Percentiles rank a stretch among this genome's conserved stretches.
These are phyloP conservation scores for Ceyx cyanopectus DNA, from an alignment of 2,113 vertebrate genomes.

Conservation along the genomic window DNA sequence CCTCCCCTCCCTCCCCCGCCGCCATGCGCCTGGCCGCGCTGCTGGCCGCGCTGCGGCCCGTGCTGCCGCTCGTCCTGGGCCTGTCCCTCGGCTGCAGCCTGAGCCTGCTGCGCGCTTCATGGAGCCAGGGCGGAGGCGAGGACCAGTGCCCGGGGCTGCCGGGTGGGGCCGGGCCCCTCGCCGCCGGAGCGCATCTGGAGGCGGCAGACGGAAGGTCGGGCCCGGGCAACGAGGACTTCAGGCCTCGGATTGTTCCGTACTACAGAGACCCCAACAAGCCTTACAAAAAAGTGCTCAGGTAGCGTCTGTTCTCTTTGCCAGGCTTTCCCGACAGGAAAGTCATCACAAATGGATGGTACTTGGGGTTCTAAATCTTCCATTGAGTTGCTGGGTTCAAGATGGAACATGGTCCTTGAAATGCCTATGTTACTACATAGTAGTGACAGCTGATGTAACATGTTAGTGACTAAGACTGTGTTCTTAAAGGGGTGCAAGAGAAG, in stretches of 20 bases:
- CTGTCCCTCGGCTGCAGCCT: conserved; percentile 94
- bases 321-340: not conserved
- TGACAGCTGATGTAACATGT: fast-evolving
- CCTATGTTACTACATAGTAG: no score
- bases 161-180: conserved; percentile 66
- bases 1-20: not conserved
- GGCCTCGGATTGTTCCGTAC: conserved; percentile 92
- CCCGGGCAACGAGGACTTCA: conserved; percentile 75
- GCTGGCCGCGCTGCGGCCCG: conserved; percentile 87
- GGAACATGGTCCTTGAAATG: not conserved
- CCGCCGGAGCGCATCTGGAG: not conserved
- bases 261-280: conserved; percentile 90
- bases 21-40: conserved; percentile 86
- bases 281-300: conserved; percentile 96
- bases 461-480: fast-evolving
- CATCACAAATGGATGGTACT: fast-evolving
- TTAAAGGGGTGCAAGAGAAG: fast-evolving
- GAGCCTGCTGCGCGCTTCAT: conserved; percentile 92
- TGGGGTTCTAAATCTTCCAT: not conserved
- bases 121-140: conserved; percentile 85
- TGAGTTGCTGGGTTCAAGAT: fast-evolving
- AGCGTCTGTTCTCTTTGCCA: not conserved
- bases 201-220: not conserved
- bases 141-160: conserved; percentile 78
- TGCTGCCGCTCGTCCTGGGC: conserved; percentile 91